Conservation (phyloP, 2,888 invertebrate genomes). For the Plagodis pulveraria region DNA sequence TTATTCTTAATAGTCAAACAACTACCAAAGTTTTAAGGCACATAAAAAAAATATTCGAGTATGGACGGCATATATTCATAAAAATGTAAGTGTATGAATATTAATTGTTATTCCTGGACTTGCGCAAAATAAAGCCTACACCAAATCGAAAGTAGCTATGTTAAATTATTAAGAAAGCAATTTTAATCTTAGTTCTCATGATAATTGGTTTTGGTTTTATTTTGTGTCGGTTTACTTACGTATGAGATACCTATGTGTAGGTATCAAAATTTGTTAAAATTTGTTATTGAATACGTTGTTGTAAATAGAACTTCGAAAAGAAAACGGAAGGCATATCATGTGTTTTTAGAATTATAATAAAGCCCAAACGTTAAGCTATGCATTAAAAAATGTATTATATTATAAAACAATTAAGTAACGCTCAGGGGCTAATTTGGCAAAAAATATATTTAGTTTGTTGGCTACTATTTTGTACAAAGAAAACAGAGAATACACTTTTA, state of each 20-base stretch:
- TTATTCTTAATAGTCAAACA: constrained; percentile 34
- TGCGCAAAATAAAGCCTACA: constrained; percentile 7
- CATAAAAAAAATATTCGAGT: constrained; percentile 34
- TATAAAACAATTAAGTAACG: no score
- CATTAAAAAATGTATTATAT: constrained; percentile 40
- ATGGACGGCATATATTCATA: constrained; percentile 16
- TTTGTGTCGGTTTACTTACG: constrained; percentile 3
- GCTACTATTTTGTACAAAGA: no score
- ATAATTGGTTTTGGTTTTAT: background rate
- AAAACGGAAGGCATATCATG: constrained; percentile 68
- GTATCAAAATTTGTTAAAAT: constrained; percentile 40
- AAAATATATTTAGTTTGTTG: no score
- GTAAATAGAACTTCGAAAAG: constrained; percentile 55
- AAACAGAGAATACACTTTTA: no score
- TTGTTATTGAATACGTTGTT: constrained; percentile 60
- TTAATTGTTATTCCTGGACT: constrained; percentile 1
- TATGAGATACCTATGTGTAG: background rate
- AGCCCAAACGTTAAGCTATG: constrained; percentile 65
- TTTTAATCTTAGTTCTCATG: background rate
- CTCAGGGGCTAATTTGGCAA: no score
- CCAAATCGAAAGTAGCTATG: background rate
- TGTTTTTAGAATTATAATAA: constrained; percentile 53
- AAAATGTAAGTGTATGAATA: constrained; percentile 3
- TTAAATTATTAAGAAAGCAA: background rate
- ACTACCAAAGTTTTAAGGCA: constrained; percentile 38